phyloP scores from a whole-genome alignment of 2,797 vertebrate genomes.

The Tadarida brasiliensis region DNA sequence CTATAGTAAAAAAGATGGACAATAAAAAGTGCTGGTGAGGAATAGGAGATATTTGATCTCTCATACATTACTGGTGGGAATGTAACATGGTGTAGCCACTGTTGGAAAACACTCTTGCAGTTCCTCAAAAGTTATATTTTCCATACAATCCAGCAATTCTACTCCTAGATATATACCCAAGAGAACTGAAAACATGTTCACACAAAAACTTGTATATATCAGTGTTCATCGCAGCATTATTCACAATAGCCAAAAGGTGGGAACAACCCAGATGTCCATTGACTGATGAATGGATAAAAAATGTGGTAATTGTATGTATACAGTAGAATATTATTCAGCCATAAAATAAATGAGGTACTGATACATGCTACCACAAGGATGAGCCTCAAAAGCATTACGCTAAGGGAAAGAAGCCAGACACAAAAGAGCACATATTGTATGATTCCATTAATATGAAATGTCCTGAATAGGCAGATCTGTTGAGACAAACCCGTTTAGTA shows the following conservation, averaged over 20 bases:
- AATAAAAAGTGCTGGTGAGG: slow-evolving; percentile 11
- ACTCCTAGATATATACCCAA: neutral
- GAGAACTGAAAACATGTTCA: slow-evolving; percentile 47
- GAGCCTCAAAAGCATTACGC: slow-evolving; percentile 41
- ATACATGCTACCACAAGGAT: slow-evolving; percentile 7
- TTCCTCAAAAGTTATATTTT: slow-evolving; percentile 53
- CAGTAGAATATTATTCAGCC: slow-evolving; percentile 24
- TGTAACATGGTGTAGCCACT: slow-evolving; percentile 35
- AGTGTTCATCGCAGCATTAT: slow-evolving; percentile 5
- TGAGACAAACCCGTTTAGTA: slow-evolving; percentile 41
- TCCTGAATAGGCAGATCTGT: slow-evolving; percentile 36
- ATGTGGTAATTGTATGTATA: neutral
- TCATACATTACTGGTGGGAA: slow-evolving; percentile 5
- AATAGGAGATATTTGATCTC: neutral
- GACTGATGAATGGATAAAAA: slow-evolving; percentile 52
- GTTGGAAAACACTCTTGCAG: slow-evolving; percentile 10
- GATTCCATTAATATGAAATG: slow-evolving; percentile 49
- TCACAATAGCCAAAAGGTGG: slow-evolving; percentile 29
- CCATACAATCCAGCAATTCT: neutral
- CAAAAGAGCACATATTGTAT: slow-evolving; percentile 27
- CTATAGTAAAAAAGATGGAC: slow-evolving; percentile 15
- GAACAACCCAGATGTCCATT: slow-evolving; percentile 4
- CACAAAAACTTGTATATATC: neutral
- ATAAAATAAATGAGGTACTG: slow-evolving; percentile 25
- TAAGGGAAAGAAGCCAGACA: slow-evolving; percentile 53